A percentile compares a stretch with the other conserved stretches of the same genome.
Conservation (phyloP, 2,888 invertebrate genomes). For the Eurois occulta region DNA sequence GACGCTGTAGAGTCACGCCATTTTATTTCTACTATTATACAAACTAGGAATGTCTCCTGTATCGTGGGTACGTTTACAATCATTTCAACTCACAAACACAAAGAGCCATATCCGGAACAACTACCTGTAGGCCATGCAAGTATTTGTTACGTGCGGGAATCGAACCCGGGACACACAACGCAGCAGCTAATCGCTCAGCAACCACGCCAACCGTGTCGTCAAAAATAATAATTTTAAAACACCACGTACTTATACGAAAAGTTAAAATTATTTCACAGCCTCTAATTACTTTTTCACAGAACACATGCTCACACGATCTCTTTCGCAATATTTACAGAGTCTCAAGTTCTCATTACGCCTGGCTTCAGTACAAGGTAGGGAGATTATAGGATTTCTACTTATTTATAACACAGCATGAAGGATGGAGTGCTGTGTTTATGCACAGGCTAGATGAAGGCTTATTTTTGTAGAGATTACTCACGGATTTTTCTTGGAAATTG, state of each 20-base stretch:
- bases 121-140: too few species aligned
- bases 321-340: conserved; percentile 23
- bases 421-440: conserved; percentile 21
- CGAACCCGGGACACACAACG: too few species aligned
- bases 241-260: neutral
- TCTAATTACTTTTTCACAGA: conserved; percentile 14
- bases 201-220: too few species aligned
- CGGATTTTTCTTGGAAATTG: neutral
- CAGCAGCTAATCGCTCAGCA: too few species aligned
- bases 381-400: conserved; percentile 37
- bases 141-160: too few species aligned
- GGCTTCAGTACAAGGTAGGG: conserved; percentile 1
- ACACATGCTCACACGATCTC: conserved; percentile 19
- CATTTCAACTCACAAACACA: too few species aligned
- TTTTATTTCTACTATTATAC: too few species aligned
- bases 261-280: neutral
- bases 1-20: too few species aligned
- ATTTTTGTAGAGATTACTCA: conserved; percentile 7
- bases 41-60: too few species aligned
- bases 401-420: conserved; percentile 31
- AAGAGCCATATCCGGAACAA: too few species aligned
- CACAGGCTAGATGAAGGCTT: conserved; percentile 3
- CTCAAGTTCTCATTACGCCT: conserved; percentile 48
- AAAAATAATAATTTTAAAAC: too few species aligned
- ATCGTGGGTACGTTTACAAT: too few species aligned